phyloP scores from a whole-genome alignment of 2,113 vertebrate species.

The Gavia stellata region DNA sequence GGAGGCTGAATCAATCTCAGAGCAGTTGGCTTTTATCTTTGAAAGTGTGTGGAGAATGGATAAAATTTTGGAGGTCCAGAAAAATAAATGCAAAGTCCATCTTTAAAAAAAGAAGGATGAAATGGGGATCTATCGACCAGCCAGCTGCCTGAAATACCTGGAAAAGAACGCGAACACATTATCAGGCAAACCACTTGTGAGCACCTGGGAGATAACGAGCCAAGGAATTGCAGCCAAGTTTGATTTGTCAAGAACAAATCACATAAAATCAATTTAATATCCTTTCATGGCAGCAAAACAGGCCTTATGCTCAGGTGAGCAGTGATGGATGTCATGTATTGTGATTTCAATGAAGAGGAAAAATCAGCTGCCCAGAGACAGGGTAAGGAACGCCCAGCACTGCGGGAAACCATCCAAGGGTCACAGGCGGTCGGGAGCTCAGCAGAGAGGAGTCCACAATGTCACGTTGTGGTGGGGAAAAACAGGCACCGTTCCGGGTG shows the following conservation, averaged over 20 bases:
- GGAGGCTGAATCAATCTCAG: background rate
- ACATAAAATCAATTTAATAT: slow-evolving; percentile 24
- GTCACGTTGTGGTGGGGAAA: background rate
- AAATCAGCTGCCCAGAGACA: background rate
- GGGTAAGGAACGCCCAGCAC: background rate
- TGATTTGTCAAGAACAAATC: slow-evolving; percentile 45
- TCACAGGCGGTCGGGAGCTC: accelerated
- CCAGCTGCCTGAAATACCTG: background rate
- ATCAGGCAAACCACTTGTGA: background rate
- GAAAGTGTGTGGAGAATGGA: background rate
- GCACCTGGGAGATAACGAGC: slow-evolving; percentile 26
- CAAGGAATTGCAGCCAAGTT: slow-evolving; percentile 27
- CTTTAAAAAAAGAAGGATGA: background rate
- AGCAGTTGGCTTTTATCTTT: background rate
- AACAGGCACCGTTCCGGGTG: accelerated
- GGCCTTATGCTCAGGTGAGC: background rate
- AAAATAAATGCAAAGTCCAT: background rate
- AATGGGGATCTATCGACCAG: background rate
- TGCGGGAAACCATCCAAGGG: background rate
- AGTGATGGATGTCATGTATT: background rate
- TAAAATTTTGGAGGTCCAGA: background rate
- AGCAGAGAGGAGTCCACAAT: background rate
- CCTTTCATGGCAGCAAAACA: background rate
- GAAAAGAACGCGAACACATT: background rate
- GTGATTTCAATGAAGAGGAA: background rate